phyloP scores from a whole-genome alignment of 2,888 invertebrate species.

The Frankliniella intonsa region DNA sequence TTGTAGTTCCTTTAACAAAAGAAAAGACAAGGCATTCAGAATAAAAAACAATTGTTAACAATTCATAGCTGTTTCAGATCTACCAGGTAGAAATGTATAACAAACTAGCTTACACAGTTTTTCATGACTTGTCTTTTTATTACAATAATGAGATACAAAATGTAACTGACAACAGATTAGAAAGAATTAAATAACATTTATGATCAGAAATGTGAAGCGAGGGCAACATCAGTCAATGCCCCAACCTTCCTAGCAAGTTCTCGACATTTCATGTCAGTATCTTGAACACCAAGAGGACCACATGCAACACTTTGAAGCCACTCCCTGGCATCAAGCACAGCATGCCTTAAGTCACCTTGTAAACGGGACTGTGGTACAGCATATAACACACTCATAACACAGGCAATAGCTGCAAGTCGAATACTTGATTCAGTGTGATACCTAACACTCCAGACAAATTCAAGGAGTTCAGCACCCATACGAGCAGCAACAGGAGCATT shows the following conservation, averaged over 20 bases:
- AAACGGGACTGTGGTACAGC: conserved; percentile 57
- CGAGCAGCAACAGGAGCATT: conserved; percentile 56
- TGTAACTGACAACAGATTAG: not conserved
- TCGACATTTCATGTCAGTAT: conserved; percentile 61
- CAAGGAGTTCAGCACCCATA: conserved; percentile 66
- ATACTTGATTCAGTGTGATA: conserved; percentile 64
- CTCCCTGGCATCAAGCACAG: conserved; percentile 59
- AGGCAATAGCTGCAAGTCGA: conserved; percentile 59
- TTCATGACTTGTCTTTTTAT: not conserved
- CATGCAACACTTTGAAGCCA: conserved; percentile 62
- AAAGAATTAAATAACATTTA: conserved; percentile 46
- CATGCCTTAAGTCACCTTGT: conserved; percentile 56
- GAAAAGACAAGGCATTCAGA: too few species aligned
- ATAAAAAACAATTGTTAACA: too few species aligned
- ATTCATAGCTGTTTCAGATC: too few species aligned
- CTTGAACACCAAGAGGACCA: conserved; percentile 53
- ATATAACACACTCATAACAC: conserved; percentile 61
- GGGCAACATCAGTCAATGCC: not conserved
- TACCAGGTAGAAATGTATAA: too few species aligned
- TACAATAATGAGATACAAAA: not conserved
- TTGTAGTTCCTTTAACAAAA: not conserved
- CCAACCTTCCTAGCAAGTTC: conserved; percentile 57
- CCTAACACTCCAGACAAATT: conserved; percentile 61
- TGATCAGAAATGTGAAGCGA: conserved; percentile 46
- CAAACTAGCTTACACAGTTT: too few species aligned